Evolutionary conservation across 1,140 invertebrate species (phyloP), one percentile per base, ranked within the genome.

Genomic region (Drosophila athabasca): DNA sequence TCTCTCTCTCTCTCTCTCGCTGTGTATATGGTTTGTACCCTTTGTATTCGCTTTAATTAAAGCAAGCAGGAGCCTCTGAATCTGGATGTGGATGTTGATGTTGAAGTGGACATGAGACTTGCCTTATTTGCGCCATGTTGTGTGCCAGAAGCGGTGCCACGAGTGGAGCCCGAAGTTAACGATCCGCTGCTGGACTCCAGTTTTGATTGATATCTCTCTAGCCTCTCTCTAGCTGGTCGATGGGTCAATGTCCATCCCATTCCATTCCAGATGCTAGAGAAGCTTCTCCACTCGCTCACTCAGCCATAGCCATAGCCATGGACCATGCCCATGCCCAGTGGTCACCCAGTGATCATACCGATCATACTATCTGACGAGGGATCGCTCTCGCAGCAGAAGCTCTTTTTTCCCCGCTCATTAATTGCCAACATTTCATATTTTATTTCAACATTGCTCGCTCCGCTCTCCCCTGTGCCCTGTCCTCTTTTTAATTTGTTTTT

Each of bases 381-480:
- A 74, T 66, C 55, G 72, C 49, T 76, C 72, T 57, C 31, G 66
- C 24, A 44, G 3, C 43, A 3, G 29, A 31, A 31, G 51, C 60
- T 57, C 46, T 67, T 65, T 35, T 62, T 53, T 54, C 62, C 65
- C 41, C 52, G 67, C 75, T 75, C 65, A 85, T 85, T 87, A 87
- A 87, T 88, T 87, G 82, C 82, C 82, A 87, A 87, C 82, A 80
- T 71, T 87, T 87, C 83, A 87, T 87, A 87, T 87, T 82, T 85
- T 85, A 87, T 85, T 85, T 85, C 82, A 85, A 65, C 73, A 66
- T 75, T 87, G 74, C 61, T 81, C 9, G 62, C 9, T 68, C 29
- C 35, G 17, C 45, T 75, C 72, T 48, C 19, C 65, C 65, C 26
- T 70, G 7, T 68, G 19, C 35, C 66, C 49, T 58, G 67, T 51